phyloP scores from a whole-genome alignment of 2,797 vertebrate species.

The Taeniopygia guttata region DNA sequence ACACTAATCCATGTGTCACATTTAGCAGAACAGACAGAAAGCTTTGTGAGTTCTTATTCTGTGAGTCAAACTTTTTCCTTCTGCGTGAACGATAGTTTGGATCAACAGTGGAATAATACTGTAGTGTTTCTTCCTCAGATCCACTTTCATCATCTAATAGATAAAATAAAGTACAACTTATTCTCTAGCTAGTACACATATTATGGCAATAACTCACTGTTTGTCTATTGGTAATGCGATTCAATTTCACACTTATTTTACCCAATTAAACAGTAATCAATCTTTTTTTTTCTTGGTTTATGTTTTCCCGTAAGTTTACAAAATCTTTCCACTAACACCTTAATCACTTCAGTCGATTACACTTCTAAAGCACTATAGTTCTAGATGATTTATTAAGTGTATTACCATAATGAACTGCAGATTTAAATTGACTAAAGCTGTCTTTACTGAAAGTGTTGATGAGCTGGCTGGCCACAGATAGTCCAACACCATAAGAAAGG shows the following conservation, averaged over 20 bases:
- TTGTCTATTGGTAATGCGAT: not conserved
- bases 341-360: not conserved
- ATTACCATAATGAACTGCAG: conserved; percentile 89
- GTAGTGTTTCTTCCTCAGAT: conserved; percentile 92
- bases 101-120: conserved; percentile 87
- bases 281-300: not conserved
- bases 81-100: conserved; percentile 85
- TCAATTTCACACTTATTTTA: not conserved
- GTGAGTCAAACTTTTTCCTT: conserved; percentile 88
- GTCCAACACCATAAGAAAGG: conserved; percentile 91
- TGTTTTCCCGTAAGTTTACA: not conserved
- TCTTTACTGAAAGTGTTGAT: conserved; percentile 96
- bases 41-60: conserved; percentile 90
- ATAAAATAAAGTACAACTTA: not conserved
- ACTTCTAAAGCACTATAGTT: not conserved
- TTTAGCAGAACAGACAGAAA: conserved; percentile 89
- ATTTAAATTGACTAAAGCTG: conserved; percentile 90
- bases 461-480: conserved; percentile 96
- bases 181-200: not conserved
- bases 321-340: not conserved
- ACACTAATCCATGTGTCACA: conserved; percentile 87
- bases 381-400: conserved; percentile 7
- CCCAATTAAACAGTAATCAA: not conserved
- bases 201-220: not conserved
- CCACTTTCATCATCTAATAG: conserved; percentile 91